These are phyloP conservation scores for Melopsittacus undulatus DNA, from an alignment of 2,797 vertebrate genomes.

Conservation along the genomic window DNA sequence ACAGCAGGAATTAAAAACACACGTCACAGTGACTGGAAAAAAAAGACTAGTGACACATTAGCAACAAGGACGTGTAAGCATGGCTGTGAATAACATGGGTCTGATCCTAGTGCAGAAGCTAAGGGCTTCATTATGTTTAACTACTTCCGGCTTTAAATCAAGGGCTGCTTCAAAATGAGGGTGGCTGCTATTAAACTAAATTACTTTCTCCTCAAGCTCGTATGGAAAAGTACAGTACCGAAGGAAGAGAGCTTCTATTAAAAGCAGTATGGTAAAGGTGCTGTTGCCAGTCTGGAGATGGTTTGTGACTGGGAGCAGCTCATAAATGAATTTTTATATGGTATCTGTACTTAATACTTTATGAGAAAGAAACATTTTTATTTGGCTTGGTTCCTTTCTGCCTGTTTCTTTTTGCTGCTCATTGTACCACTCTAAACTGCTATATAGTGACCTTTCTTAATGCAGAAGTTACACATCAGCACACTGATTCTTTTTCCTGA, in stretches of 20 bases:
- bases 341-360: slow-evolving; percentile 22
- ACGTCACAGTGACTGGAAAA: not conserved
- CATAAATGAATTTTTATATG: slow-evolving; percentile 38
- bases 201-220: slow-evolving; percentile 45
- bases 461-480: not conserved
- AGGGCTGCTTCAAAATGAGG: slow-evolving; percentile 60
- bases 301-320: slow-evolving; percentile 36
- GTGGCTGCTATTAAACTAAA: slow-evolving; percentile 62
- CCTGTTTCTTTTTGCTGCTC: not conserved
- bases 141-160: slow-evolving; percentile 63
- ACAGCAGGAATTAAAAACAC: slow-evolving; percentile 1
- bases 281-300: slow-evolving; percentile 23
- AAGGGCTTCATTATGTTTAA: slow-evolving; percentile 62
- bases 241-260: slow-evolving; percentile 39
- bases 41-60: slow-evolving; percentile 16
- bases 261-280: slow-evolving; percentile 33
- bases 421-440: not conserved
- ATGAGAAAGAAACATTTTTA: not conserved
- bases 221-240: slow-evolving; percentile 55
- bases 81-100: slow-evolving; percentile 13
- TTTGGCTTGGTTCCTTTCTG: not conserved
- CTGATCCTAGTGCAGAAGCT: slow-evolving; percentile 52
- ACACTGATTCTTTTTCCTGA: not conserved
- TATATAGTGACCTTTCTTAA: not conserved
- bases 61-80: not conserved